Base-by-base conservation (phyloP, 2,113 vertebrate genomes). In the Actinemys pallida region DNA sequence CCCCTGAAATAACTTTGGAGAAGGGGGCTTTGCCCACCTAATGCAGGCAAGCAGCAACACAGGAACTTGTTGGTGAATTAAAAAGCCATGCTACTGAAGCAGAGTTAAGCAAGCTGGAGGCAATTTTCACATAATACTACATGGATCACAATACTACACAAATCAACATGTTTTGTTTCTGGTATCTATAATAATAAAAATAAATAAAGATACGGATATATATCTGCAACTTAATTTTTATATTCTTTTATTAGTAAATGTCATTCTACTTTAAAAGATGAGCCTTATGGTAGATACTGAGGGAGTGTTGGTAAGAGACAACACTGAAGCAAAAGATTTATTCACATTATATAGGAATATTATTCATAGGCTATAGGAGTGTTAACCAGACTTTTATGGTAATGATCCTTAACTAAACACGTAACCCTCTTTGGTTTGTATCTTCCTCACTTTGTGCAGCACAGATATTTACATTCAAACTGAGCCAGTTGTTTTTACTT, bases 21-120 rank as follows among this genome's bases (percentile, higher is more conserved):
- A 90, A 94, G 3, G 2, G 81, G 93, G 82, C 45, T 94, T 94
- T 72, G n/a, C 53, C 8, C 31, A 80, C 59, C 87, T 80, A 53
- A 39, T 10, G 5, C 2, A 56, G 2, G 3, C 7, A 54, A 89
- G 72, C 45, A 62, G 84, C 22, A 84, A 87, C 62, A 0, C 31
- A 87, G 69, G 89, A 96, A 84, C 3, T 69, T 90, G 80, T 39
- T 88, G 22, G 35, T 94, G 0, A 8, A 72, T 54, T 9, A 22
- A 82, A 89, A 50, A 92, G 39, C 47, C 22, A 29, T 0, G 2
- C 17, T 56, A 3, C 89, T 92, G 90, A 86, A 90, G 83, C 17
- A 90, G 20, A 22, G 69, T 19, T 19, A 90, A 90, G 29, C 25
- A 39, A 90, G 29, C 62, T 84, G 72, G 90, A 94, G 84, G 92